Evolutionary conservation across 2,797 vertebrate species (phyloP).

Genomic region (Labeo calbasu): DNA sequence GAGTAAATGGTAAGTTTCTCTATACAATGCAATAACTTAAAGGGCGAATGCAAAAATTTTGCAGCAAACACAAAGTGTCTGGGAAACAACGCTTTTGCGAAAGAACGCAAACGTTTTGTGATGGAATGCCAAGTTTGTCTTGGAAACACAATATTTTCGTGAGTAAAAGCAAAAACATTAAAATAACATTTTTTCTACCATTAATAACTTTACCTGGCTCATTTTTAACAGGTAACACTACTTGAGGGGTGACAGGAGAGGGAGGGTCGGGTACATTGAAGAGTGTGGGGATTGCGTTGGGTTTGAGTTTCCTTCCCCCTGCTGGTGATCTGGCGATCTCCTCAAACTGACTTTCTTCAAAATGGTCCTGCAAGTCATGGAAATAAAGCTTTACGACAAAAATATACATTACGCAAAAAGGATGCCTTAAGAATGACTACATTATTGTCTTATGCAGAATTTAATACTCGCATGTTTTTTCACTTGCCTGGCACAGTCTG

Average conservation of each 20-base stretch:
- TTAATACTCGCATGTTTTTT: background rate
- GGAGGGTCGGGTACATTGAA: constrained; percentile 77
- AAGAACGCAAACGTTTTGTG: too few species aligned
- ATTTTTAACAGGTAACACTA: constrained; percentile 73
- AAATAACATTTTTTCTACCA: background rate
- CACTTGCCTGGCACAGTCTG: constrained; percentile 81
- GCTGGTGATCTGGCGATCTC: constrained; percentile 82
- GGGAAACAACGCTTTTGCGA: too few species aligned
- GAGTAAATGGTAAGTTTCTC: too few species aligned
- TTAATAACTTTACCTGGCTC: constrained; percentile 73
- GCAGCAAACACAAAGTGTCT: too few species aligned
- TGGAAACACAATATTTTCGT: too few species aligned
- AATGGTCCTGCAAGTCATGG: constrained; percentile 75
- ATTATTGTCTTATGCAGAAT: background rate
- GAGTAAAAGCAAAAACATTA: background rate
- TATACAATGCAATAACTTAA: too few species aligned
- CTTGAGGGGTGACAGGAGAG: constrained; percentile 74
- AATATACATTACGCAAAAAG: background rate
- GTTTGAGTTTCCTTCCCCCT: constrained; percentile 83
- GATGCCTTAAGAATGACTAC: background rate
- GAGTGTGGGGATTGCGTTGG: constrained; percentile 82
- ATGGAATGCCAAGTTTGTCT: too few species aligned
- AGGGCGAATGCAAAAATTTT: too few species aligned
- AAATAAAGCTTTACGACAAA: background rate
- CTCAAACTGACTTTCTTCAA: constrained; percentile 84